A percentile compares a stretch with the other conserved stretches of the same genome.
phyloP scores from a whole-genome alignment of 2,113 vertebrate species.

The Nyctereutes procyonoides region DNA sequence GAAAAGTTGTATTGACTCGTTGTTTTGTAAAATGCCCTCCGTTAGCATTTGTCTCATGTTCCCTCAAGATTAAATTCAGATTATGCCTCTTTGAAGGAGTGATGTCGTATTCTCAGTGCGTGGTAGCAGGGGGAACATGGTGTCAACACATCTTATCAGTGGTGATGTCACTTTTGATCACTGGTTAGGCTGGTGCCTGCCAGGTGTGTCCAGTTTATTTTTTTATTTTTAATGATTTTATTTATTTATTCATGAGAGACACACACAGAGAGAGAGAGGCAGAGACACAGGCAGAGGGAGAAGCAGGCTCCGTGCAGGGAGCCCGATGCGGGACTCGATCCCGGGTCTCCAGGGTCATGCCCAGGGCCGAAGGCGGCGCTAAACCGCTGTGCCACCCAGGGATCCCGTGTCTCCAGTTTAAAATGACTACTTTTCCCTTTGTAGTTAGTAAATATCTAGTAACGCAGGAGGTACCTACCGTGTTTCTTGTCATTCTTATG shows the following conservation, averaged over 20 bases:
- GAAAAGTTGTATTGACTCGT: neutral
- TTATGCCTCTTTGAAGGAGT: neutral
- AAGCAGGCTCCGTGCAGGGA: no score
- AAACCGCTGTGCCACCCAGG: no score
- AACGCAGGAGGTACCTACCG: neutral
- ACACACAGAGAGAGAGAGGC: no score
- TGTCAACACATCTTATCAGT: neutral
- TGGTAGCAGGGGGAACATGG: neutral
- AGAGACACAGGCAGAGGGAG: no score
- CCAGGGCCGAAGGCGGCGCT: no score
- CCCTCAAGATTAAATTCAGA: neutral
- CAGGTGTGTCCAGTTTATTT: neutral
- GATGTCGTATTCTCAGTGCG: neutral
- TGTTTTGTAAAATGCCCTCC: neutral
- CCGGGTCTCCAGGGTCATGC: no score
- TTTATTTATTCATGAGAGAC: no score
- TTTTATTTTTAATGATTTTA: no score
- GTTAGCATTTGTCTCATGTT: neutral
- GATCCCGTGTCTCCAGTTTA: neutral
- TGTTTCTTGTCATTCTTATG: neutral
- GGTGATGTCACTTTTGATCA: neutral
- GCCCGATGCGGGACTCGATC: no score
- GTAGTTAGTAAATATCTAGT: neutral
- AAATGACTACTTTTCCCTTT: neutral
- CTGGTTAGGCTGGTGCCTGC: neutral